Conservation (phyloP, 37 sponge, comb jelly and placozoan genomes). For the Sycon ciliatum region DNA sequence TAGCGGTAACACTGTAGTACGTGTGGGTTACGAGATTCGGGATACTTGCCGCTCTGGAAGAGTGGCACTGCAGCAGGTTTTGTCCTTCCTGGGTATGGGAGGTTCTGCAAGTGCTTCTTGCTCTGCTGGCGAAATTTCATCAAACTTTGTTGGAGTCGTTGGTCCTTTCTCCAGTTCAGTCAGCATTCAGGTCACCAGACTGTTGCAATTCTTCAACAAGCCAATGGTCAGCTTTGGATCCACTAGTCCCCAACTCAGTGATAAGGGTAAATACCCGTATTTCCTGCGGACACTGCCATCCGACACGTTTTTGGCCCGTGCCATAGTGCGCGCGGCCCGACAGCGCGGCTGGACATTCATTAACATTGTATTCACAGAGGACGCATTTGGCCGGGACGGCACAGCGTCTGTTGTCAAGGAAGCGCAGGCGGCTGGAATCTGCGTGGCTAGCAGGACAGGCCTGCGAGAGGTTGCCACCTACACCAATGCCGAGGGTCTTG, state of each 20-base stretch:
- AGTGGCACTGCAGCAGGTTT: background rate
- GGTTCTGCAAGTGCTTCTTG: conserved; percentile 19
- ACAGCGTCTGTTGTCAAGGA: conserved; percentile 25
- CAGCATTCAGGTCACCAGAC: conserved; percentile 47
- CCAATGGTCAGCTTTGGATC: conserved; percentile 82
- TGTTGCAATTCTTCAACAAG: conserved; percentile 56
- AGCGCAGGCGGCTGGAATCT: conserved; percentile 1
- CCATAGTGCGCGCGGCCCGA: conserved; percentile 57
- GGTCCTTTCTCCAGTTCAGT: conserved; percentile 65
- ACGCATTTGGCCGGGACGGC: conserved; percentile 56
- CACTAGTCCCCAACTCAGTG: conserved; percentile 61
- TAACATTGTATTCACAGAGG: conserved; percentile 26
- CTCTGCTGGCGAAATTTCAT: conserved; percentile 22
- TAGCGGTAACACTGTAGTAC: too few species aligned
- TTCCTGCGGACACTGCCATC: conserved; percentile 80
- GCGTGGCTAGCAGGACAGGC: too few species aligned
- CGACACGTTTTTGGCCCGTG: conserved; percentile 63
- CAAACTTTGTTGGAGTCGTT: conserved; percentile 42
- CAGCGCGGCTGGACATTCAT: conserved; percentile 67
- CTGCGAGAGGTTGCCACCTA: too few species aligned
- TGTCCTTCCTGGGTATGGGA: background rate
- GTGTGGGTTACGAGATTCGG: background rate
- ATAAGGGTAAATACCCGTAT: conserved; percentile 51
- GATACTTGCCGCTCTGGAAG: background rate
- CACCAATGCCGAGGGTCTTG: too few species aligned